Conservation (phyloP, 2,113 vertebrate genomes). For the Neolamprologus variostigma region DNA sequence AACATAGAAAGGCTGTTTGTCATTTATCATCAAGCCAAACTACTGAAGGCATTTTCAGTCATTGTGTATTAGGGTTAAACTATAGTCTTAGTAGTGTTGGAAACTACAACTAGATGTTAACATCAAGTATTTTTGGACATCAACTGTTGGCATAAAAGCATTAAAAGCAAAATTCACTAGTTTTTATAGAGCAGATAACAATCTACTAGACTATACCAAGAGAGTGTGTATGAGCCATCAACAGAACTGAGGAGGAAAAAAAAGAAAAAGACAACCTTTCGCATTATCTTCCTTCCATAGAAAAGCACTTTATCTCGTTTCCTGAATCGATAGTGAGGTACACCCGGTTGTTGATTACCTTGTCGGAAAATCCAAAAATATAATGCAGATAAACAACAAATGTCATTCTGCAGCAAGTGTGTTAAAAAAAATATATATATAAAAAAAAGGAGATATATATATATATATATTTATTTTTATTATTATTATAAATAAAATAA, state of each 20-base stretch:
- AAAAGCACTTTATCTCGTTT: conserved; percentile 95
- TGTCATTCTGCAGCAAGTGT: neutral
- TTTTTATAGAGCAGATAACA: neutral
- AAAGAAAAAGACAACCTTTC: conserved; percentile 73
- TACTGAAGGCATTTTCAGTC: neutral
- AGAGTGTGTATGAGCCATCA: neutral
- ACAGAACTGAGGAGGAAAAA: neutral
- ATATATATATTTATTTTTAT: neutral
- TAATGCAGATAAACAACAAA: neutral
- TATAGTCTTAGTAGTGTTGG: neutral
- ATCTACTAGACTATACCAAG: neutral
- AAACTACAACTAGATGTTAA: neutral
- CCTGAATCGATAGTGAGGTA: conserved; percentile 86
- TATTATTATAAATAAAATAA: too few species aligned
- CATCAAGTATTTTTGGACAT: neutral
- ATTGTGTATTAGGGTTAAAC: neutral
- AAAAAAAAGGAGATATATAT: neutral
- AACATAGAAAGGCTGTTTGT: neutral
- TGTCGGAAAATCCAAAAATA: conserved; percentile 19
- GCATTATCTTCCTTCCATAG: conserved; percentile 93
- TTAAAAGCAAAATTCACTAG: neutral
- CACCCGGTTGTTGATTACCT: conserved; percentile 73
- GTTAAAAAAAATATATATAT: neutral
- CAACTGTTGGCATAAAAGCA: neutral
- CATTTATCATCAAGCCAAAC: neutral